A percentile compares a stretch with the other conserved stretches of the same genome.
Conservation (phyloP, 2,113 vertebrate species). For the Podocnemis expansa region DNA sequence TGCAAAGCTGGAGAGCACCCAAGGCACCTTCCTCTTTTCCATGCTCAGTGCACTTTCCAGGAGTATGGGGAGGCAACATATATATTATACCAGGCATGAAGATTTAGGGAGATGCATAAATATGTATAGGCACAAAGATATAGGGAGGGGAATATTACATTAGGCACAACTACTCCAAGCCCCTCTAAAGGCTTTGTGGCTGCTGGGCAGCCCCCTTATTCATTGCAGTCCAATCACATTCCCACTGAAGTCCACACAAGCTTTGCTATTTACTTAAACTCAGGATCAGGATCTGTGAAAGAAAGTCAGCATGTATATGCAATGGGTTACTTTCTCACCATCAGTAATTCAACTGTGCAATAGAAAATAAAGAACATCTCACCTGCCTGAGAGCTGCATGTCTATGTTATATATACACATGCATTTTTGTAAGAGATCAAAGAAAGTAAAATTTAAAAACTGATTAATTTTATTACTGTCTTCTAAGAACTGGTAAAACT, state of each 20-base stretch:
- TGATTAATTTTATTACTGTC: conserved; percentile 73
- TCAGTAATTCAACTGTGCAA: conserved; percentile 60
- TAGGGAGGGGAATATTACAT: background rate
- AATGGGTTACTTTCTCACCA: conserved; percentile 35
- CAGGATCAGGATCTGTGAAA: background rate
- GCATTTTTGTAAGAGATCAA: conserved; percentile 47
- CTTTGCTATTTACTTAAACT: background rate
- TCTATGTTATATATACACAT: conserved; percentile 14
- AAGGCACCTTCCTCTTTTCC: background rate
- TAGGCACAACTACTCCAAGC: background rate
- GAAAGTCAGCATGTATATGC: background rate
- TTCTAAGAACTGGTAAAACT: conserved; percentile 72
- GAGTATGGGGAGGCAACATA: accelerated
- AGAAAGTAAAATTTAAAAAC: conserved; percentile 60
- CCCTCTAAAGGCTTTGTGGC: background rate
- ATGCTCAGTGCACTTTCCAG: background rate
- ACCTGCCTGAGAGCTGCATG: background rate
- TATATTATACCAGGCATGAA: background rate
- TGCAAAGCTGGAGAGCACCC: background rate
- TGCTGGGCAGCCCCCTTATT: background rate
- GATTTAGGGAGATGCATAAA: too few relatives aligned
- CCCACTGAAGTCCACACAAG: background rate
- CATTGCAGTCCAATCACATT: background rate
- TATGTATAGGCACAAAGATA: too few relatives aligned
- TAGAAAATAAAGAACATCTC: conserved; percentile 41